Conservation (phyloP, 2,113 vertebrate species). For the Megaceryle maxima region DNA sequence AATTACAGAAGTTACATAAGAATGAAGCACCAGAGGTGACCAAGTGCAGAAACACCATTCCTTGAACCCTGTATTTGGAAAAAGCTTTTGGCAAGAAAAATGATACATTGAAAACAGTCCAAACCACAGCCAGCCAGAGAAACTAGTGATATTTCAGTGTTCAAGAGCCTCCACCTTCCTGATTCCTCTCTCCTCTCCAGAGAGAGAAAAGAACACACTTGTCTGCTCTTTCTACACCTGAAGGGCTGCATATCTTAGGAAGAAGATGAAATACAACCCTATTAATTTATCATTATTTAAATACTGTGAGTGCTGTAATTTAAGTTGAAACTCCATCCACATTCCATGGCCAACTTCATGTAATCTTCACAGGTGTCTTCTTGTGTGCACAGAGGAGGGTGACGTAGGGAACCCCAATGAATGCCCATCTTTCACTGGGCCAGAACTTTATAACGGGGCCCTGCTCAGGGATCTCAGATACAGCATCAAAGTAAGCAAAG, state of each 20-base stretch:
- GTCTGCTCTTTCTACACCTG: not conserved
- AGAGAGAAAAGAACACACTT: not conserved
- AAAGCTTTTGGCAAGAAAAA: not conserved
- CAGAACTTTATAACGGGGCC: conserved; percentile 97
- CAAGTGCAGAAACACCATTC: not conserved
- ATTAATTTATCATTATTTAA: not conserved
- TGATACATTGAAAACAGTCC: not conserved
- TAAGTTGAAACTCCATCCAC: not conserved
- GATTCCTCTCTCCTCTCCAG: not conserved
- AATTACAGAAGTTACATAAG: not conserved
- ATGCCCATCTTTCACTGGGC: conserved; percentile 98
- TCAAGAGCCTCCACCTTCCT: not conserved
- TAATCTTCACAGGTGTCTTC: conserved; percentile 90
- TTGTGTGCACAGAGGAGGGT: conserved; percentile 89
- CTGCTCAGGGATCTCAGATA: conserved; percentile 92
- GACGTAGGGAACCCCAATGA: conserved; percentile 94
- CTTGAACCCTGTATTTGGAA: not conserved
- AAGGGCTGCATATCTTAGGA: not conserved
- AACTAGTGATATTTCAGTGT: not conserved
- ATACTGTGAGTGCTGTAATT: not conserved
- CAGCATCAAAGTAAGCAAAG: conserved; percentile 96
- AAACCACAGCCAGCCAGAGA: not conserved
- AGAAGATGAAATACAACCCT: not conserved
- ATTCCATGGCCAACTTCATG: conserved; percentile 71
- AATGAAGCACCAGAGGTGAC: not conserved